Evolutionary conservation across 1,140 invertebrate genomes (phyloP), one percentile per base, ranked within the genome.

Genomic region (Vanessa tameamea): DNA sequence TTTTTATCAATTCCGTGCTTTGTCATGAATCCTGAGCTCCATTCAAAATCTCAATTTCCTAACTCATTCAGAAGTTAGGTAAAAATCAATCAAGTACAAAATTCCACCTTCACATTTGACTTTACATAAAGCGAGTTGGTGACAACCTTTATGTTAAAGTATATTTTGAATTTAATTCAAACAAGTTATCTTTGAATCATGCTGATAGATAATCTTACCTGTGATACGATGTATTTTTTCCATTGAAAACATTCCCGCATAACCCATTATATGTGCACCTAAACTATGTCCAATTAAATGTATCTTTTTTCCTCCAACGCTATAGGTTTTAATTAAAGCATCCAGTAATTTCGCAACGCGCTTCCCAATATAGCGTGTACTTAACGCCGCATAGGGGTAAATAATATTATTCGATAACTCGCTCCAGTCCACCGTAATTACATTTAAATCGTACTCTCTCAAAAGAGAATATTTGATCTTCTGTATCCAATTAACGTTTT

Each of bases 201-300:
- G 1, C 11, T 47, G 57, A 53, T 48, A 48, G 14, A 61, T 6
- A 31, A 48, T 68, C 61, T 79, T 79, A 93, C 95, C 95, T 6
- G 96, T 96, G 2, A 96, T 94, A 85, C 95, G 93, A 20, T 92
- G 87, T 6, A 96, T 74, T 77, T 86, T 94, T 48, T 94, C 92
- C 65, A 89, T 90, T 3, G 94, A 87, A 74, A 93, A 93, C 69
- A 92, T 93, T 0, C 97, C 97, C 0, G 96, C 95, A 85, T 97
- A 97, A 15, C 97, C 97, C 78, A 97, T 96, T 13, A 98, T 95
- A 65, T 99, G 97, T 0, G 97, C 97, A 14, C 98, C 98, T 47
- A 99, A 93, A 81, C 97, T 98, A 89, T 98, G 97, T 0, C 97
- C 96, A 59, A 96, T 94, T 51, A 96, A 89, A 87, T 96, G 95